phyloP scores from a whole-genome alignment of 1,140 invertebrate species.

The Lithobius niger region DNA sequence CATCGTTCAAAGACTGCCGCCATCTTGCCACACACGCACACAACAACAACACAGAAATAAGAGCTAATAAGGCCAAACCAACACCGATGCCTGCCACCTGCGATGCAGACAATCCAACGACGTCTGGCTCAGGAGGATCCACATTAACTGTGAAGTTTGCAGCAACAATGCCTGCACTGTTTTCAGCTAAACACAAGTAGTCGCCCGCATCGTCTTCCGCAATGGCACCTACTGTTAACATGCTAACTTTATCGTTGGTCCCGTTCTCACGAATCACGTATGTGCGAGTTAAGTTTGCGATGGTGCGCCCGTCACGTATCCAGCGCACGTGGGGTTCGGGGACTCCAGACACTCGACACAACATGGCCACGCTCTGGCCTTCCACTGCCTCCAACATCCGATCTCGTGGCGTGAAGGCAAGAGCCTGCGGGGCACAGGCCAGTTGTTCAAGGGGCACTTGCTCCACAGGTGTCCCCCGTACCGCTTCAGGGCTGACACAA shows the following conservation, averaged over 20 bases:
- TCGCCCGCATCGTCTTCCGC: slow-evolving; percentile 74
- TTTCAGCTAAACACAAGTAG: slow-evolving; percentile 82
- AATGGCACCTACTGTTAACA: slow-evolving; percentile 68
- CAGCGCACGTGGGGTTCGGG: slow-evolving; percentile 69
- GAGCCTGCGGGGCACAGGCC: slow-evolving; percentile 49
- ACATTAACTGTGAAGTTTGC: slow-evolving; percentile 79
- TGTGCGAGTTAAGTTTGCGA: slow-evolving; percentile 31
- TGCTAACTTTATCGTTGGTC: slow-evolving; percentile 45
- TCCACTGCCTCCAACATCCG: slow-evolving; percentile 50
- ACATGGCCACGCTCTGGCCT: slow-evolving; percentile 60
- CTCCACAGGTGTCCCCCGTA: slow-evolving; percentile 48
- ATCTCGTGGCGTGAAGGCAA: slow-evolving; percentile 37
- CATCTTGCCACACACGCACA: slow-evolving; percentile 52
- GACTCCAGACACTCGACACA: slow-evolving; percentile 63
- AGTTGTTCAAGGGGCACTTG: slow-evolving; percentile 49
- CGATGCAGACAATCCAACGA: slow-evolving; percentile 61
- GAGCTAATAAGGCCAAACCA: slow-evolving; percentile 59
- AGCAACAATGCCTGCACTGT: slow-evolving; percentile 78
- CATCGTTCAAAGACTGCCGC: neutral
- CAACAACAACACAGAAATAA: slow-evolving; percentile 57
- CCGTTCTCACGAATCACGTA: slow-evolving; percentile 12
- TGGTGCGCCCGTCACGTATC: slow-evolving; percentile 58
- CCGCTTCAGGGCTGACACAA: slow-evolving; percentile 43
- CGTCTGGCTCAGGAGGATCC: slow-evolving; percentile 47
- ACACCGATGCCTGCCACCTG: slow-evolving; percentile 74